Base-by-base conservation (phyloP, 2,113 vertebrate species). In the Cochlearius cochlearius region DNA sequence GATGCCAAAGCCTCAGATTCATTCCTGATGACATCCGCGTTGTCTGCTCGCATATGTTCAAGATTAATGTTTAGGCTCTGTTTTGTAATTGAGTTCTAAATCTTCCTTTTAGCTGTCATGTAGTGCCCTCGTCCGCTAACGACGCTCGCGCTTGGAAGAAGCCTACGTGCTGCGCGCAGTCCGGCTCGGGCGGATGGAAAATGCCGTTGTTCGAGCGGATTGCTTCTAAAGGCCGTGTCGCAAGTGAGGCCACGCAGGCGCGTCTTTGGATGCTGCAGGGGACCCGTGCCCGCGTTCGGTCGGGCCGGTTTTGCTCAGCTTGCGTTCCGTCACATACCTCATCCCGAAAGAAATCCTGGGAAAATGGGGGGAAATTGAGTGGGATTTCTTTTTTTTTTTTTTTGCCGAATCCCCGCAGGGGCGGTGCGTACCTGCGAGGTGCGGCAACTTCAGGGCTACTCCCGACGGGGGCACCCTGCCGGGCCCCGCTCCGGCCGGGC, bases 51-150 rank as follows among this genome's bases (percentile, higher is more conserved):
- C 89, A 32, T 36, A 4, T 73, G 92, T 52, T 82, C 63, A 20
- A 60, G 58, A 82, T 88, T 90, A 88, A 92, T 22, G 62, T 72
- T 78, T 6, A 47, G 88, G 71, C 53, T 88, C 34, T 68, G 16
- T 60, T 95, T 82, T 59, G 71, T 60, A 86, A 76, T 29, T 29
- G 75, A 90, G 88, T 14, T 49, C 82, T 90, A 80, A 75, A 76
- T 73, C 91, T 79, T 45, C 76, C 67, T 80, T 80, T 76, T 39
- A 79, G 88, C 91, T 64, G 86, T 79, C 49, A 6, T 52, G 85
- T 49, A 8, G 90, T 66, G 91, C 85, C 85, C 90, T 90, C 32
- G 87, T 50, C 94, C 20, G 1, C 81, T 91, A 58, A 67, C 67
- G 49, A 47, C 3, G 26, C 68, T 79, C 1, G 17, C 74, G 52